Percentiles rank a stretch among this genome's conserved stretches.
phyloP scores from a whole-genome alignment of 2,113 vertebrate genomes.

The Chionomys nivalis region DNA sequence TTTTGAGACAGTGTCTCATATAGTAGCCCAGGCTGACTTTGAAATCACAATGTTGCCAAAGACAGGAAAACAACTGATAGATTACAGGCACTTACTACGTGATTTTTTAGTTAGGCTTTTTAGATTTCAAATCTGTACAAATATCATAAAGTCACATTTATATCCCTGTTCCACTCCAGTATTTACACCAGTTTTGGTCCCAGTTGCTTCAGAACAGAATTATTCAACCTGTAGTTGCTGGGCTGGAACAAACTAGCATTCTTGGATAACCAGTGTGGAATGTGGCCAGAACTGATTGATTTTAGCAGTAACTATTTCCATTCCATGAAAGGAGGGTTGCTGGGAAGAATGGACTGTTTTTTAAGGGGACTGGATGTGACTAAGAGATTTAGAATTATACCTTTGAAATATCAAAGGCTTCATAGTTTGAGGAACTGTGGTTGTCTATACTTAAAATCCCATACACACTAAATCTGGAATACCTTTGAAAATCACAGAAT shows the following conservation, averaged over 20 bases:
- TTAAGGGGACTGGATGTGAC: background rate
- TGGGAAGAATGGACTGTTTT: background rate
- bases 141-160: background rate
- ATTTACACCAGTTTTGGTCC: background rate
- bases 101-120: background rate
- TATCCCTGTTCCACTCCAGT: background rate
- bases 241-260: background rate
- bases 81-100: background rate
- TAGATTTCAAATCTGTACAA: background rate
- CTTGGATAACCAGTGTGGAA: conserved; percentile 7
- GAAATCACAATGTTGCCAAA: background rate
- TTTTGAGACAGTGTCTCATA: background rate
- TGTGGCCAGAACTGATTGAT: background rate
- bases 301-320: conserved; percentile 5
- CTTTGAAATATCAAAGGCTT: conserved; percentile 14
- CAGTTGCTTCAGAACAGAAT: background rate
- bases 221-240: background rate
- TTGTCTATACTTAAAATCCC: background rate
- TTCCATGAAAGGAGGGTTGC: background rate
- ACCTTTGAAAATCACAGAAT: conserved; percentile 40
- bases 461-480: background rate
- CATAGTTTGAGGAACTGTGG: background rate
- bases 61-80: background rate
- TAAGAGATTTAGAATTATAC: conserved; percentile 49
- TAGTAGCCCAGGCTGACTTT: background rate